Conservation (phyloP, 2,888 invertebrate species). For the Hirtodrosophila confusa region DNA sequence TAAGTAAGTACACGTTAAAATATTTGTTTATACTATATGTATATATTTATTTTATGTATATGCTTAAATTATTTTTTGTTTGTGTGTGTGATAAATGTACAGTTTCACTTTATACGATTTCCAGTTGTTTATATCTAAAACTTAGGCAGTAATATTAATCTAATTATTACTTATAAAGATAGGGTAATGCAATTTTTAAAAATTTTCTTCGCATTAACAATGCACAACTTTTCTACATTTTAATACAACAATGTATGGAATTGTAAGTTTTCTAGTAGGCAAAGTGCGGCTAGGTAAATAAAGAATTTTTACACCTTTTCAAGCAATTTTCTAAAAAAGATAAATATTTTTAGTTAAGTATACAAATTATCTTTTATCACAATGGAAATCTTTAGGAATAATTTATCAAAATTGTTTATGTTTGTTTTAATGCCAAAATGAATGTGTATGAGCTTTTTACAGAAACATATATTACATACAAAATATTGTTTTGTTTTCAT, state of each 20-base stretch:
- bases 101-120: slow-evolving; percentile 70
- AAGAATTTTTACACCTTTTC: slow-evolving; percentile 51
- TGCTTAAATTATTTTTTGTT: slow-evolving; percentile 58
- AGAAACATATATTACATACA: slow-evolving; percentile 47
- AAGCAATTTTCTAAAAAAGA: slow-evolving; percentile 61
- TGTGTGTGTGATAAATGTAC: slow-evolving; percentile 71
- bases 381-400: slow-evolving; percentile 65
- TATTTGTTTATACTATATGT: slow-evolving; percentile 33
- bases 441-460: slow-evolving; percentile 56
- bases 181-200: slow-evolving; percentile 59
- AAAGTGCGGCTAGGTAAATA: slow-evolving; percentile 70
- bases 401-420: slow-evolving; percentile 48
- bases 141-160: slow-evolving; percentile 65
- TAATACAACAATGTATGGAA: slow-evolving; percentile 61
- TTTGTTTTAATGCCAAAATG: slow-evolving; percentile 54
- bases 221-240: slow-evolving; percentile 55
- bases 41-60: slow-evolving; percentile 59
- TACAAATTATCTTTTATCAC: slow-evolving; percentile 75
- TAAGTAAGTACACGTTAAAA: background rate
- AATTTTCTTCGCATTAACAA: slow-evolving; percentile 47
- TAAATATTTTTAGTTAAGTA: slow-evolving; percentile 71
- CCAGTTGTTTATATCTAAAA: slow-evolving; percentile 65
- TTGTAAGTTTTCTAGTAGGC: slow-evolving; percentile 68
- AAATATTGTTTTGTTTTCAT: slow-evolving; percentile 30
- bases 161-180: slow-evolving; percentile 52